Base-by-base conservation (phyloP, 1,140 invertebrate genomes). In the Meteorus sp. region DNA sequence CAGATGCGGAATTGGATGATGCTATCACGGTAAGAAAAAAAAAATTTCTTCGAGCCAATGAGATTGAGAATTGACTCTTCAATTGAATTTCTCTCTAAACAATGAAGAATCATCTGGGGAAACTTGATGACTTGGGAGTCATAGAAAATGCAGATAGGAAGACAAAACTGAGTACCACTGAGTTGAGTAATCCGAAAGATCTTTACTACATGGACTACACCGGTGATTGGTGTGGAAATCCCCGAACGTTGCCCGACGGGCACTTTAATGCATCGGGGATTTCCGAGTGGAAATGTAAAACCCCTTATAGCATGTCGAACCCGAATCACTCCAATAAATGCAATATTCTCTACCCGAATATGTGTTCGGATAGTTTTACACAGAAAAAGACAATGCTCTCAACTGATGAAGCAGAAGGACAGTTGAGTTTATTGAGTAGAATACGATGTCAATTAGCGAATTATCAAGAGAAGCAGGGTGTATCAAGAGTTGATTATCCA, bases 381-480 rank as follows among this genome's bases (percentile, higher is more conserved):
- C 19, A 13, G 41, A 15, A 9, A 23, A 48, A 6, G 27, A 23
- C 5, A 48, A 3, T 9, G 27, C 23, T 58, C 39, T 50, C 41
- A 11, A 52, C 47, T n/a, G 17, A 20, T 1, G n/a, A 39, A 2
- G 41, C 39, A 7, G 60, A 54, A 2, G 31, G 56, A 0, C 2
- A 60, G 23, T 2, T 45, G 17, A 65, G 27, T 47, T 43, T 68
- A 20, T 20, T 74, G 7, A 37, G 59, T 2, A 67, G 54, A 29
- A 23, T 72, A 17, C 66, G 70, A 7, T 70, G 69, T 31, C 68
- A 68, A 52, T 58, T 79, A 31, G 68, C 69, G 0, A 67, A 70
- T 47, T 75, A 75, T 68, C 77, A 78, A 59, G 72, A 73, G 56
- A 56, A 57, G 3, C 65, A 52, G 11, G 75, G 70, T n/a, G 68